These are phyloP conservation scores for Nicator chloris DNA, from an alignment of 2,113 vertebrate species.

Conservation along the genomic window DNA sequence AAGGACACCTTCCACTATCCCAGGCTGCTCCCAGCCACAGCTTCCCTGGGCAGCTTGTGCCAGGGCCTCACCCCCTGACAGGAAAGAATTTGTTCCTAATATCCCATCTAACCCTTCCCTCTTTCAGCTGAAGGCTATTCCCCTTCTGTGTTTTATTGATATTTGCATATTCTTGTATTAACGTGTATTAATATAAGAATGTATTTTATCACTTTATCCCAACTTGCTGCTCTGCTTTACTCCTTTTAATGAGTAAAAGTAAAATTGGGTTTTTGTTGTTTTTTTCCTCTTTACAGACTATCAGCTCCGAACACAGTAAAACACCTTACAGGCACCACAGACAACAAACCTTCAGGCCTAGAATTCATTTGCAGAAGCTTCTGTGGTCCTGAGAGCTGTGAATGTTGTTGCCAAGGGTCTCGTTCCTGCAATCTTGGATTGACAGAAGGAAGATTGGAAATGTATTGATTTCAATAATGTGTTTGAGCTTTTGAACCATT, in stretches of 20 bases:
- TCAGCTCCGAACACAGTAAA: conserved; percentile 81
- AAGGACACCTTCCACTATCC: not conserved
- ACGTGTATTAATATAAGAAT: not conserved
- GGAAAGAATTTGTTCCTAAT: not conserved
- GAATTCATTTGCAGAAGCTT: conserved; percentile 4
- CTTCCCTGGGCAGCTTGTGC: not conserved
- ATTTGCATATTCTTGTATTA: not conserved
- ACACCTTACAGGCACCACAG: not conserved
- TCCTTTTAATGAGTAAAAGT: not conserved
- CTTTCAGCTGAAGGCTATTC: not conserved
- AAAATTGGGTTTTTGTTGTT: rapidly evolving
- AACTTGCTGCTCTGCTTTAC: not conserved
- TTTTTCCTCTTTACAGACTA: conserved; percentile 66
- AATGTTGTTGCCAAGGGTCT: conserved; percentile 42
- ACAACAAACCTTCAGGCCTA: not conserved
- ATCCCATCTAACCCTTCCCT: not conserved
- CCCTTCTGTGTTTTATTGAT: not conserved
- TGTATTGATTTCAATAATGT: conserved; percentile 4
- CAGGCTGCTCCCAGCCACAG: not conserved
- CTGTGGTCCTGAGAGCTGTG: conserved; percentile 36
- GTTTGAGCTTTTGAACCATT: conserved; percentile 62
- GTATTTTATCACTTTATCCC: not conserved
- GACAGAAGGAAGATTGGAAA: conserved; percentile 8
- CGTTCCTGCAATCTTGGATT: not conserved
- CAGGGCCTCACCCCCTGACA: not conserved